A percentile compares a stretch with the other conserved stretches of the same genome.
phyloP scores from a whole-genome alignment of 2,888 invertebrate genomes.

The Sclerodermus sp. region DNA sequence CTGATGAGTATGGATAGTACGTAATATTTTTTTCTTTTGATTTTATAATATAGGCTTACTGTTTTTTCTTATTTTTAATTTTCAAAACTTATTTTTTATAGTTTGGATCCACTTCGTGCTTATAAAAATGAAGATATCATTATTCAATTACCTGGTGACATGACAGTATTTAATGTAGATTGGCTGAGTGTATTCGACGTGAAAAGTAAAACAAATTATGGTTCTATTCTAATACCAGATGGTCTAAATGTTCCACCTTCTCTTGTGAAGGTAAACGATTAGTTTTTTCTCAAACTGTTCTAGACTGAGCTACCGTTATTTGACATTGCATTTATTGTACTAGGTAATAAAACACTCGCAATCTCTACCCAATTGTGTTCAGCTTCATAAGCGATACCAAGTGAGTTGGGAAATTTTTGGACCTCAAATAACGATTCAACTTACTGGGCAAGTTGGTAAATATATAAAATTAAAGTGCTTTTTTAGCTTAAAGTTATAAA shows the following conservation, averaged over 20 bases:
- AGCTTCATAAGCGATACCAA: slow-evolving; percentile 81
- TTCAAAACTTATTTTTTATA: slow-evolving; percentile 49
- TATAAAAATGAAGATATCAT: slow-evolving; percentile 75
- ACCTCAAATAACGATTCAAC: slow-evolving; percentile 80
- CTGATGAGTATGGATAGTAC: slow-evolving; percentile 92
- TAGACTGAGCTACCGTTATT: background rate
- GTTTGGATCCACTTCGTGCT: slow-evolving; percentile 75
- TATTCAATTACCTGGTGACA: slow-evolving; percentile 78
- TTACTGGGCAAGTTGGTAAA: slow-evolving; percentile 73
- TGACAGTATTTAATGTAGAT: slow-evolving; percentile 78
- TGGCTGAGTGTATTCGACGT: slow-evolving; percentile 84
- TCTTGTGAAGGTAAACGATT: slow-evolving; percentile 63
- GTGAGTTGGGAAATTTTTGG: slow-evolving; percentile 91
- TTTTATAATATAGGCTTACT: too few species aligned
- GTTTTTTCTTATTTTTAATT: background rate
- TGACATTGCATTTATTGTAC: background rate
- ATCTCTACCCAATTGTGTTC: slow-evolving; percentile 79
- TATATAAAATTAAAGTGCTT: background rate
- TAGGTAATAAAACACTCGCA: slow-evolving; percentile 61
- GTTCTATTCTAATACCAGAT: slow-evolving; percentile 77
- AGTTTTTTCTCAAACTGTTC: background rate
- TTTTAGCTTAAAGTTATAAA: background rate
- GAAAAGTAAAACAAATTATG: slow-evolving; percentile 68
- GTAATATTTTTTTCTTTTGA: slow-evolving; percentile 52
- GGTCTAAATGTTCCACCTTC: slow-evolving; percentile 86